These are phyloP conservation scores for Diadophis punctatus DNA, from an alignment of 2,113 vertebrate genomes.

Conservation along the genomic window DNA sequence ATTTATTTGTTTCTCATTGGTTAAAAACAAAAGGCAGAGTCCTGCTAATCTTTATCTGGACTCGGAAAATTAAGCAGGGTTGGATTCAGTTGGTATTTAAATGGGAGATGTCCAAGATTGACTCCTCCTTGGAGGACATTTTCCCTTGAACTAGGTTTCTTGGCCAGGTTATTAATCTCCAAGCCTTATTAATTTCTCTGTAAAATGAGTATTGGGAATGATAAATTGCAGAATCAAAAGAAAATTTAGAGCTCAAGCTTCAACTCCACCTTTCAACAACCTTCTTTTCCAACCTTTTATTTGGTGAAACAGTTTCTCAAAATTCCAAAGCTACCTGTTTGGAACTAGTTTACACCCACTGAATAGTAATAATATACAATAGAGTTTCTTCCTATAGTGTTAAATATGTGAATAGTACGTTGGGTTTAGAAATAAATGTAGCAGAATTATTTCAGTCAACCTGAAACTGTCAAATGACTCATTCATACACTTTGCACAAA, in stretches of 20 bases:
- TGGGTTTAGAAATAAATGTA: slow-evolving; percentile 67
- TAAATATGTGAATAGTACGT: slow-evolving; percentile 55
- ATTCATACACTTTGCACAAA: slow-evolving; percentile 60
- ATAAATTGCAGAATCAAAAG: background rate
- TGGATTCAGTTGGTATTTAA: background rate
- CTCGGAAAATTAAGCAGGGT: background rate
- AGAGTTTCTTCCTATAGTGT: slow-evolving; percentile 41
- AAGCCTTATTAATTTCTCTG: background rate
- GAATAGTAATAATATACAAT: background rate
- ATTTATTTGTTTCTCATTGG: background rate
- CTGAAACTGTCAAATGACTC: slow-evolving; percentile 71
- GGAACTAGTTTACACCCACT: background rate
- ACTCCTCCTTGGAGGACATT: background rate
- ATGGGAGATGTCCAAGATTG: background rate
- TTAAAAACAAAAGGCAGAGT: background rate
- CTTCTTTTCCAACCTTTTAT: background rate
- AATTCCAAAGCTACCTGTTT: background rate
- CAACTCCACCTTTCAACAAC: background rate
- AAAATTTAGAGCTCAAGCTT: background rate
- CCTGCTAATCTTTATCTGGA: background rate
- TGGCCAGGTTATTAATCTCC: background rate
- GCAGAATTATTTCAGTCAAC: slow-evolving; percentile 66
- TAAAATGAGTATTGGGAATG: background rate
- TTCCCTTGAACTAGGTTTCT: background rate
- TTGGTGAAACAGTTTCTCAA: background rate